These are phyloP conservation scores for Pangasius macronema DNA, from an alignment of 2,797 vertebrate genomes.

Conservation along the genomic window DNA sequence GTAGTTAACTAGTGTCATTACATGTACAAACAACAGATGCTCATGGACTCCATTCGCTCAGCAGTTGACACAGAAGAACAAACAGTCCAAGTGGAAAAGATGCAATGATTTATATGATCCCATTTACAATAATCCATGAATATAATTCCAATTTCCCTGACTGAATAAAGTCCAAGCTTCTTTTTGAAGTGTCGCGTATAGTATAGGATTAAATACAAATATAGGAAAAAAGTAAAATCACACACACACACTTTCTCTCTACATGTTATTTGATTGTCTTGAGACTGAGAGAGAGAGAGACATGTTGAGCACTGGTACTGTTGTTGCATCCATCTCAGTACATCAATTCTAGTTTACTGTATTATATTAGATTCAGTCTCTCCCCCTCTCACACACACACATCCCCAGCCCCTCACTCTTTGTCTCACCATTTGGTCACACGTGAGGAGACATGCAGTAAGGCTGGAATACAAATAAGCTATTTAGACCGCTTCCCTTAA, in stretches of 20 bases:
- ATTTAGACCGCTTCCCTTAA: constrained; percentile 69
- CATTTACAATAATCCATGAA: neutral
- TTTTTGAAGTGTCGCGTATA: neutral
- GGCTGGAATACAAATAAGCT: constrained; percentile 77
- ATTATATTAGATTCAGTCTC: constrained; percentile 69
- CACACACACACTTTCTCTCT: neutral
- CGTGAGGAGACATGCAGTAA: constrained; percentile 69
- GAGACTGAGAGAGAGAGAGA: constrained; percentile 30
- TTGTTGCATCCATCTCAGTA: constrained; percentile 57
- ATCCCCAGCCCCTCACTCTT: neutral
- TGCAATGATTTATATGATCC: neutral
- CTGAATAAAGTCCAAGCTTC: neutral
- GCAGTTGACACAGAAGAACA: constrained; percentile 11
- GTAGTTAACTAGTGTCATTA: constrained; percentile 30
- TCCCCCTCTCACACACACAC: constrained; percentile 27
- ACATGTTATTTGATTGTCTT: neutral
- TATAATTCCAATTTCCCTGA: neutral
- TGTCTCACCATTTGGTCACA: constrained; percentile 67
- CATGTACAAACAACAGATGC: constrained; percentile 41
- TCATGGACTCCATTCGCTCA: constrained; percentile 22
- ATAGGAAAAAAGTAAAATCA: neutral
- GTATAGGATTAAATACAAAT: neutral
- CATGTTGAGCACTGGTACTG: constrained; percentile 45
- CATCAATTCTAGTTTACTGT: constrained; percentile 63
- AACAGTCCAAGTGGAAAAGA: constrained; percentile 21